Base-by-base conservation (phyloP, 2,888 invertebrate species). In the Polylopha cassiicola region DNA sequence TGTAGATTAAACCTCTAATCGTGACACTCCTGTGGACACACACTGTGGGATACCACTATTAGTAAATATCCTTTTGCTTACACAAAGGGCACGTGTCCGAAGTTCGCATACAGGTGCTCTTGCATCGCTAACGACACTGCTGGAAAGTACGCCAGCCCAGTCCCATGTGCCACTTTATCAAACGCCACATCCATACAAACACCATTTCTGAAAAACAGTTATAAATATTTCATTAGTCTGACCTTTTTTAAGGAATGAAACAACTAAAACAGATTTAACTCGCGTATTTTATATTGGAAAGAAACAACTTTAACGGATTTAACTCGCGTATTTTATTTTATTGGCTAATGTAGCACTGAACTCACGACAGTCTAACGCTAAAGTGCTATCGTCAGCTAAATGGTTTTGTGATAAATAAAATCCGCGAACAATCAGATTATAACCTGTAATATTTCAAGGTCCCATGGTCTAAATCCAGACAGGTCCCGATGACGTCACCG, bases 401-500 rank as follows among this genome's bases (percentile, higher is more conserved):
- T 21, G 8, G 8, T 21, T 4, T 9, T 21, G 8, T 10, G 22
- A 5, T 2, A 10, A n/a, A 9, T 23, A 4, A 23, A 11, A 23
- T 3, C 3, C 11, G 11, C 11, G 2, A 4, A 23, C 2, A 23
- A 4, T 4, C 11, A 11, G 2, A 2, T 4, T 10, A 3, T 21
- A 51, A 88, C 89, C 89, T 87, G 59, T 80, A 90, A 63, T 87
- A 94, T 58, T 90, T 89, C 43, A 94, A 84, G 1, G 78, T 85
- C 4, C 92, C 92, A 11, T 82, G 85, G 48, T 94, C 92, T 65
- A 94, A 73, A 65, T 95, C 92, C 14, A 95, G 76, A 39, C 92
- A 90, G 52, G 91, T 88, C 0, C 91, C 91, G 39, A 95, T 93
- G 32, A 94, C 90, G 72, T 95, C 95, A 9, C 94, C 95, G n/a